phyloP scores from a whole-genome alignment of 2,888 invertebrate genomes.

The Chrysomela aeneicollis region DNA sequence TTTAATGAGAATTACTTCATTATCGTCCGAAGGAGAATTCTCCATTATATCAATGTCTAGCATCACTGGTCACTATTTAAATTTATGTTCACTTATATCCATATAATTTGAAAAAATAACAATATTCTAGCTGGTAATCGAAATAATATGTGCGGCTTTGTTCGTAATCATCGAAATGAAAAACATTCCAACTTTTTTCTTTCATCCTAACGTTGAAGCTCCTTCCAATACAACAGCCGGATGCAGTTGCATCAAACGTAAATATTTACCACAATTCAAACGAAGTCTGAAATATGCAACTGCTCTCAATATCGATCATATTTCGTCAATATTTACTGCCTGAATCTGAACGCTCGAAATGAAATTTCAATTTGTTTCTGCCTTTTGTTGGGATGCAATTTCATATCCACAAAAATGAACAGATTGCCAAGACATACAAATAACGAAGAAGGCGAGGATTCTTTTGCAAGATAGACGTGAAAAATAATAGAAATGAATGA shows the following conservation, averaged over 20 bases:
- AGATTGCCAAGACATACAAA: background rate
- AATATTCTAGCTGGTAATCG: too few relatives aligned
- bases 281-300: slow-evolving; percentile 9
- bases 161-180: too few relatives aligned
- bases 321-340: slow-evolving; percentile 2
- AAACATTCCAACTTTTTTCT: too few relatives aligned
- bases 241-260: background rate
- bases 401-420: background rate
- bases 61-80: too few relatives aligned
- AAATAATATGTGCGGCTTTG: too few relatives aligned
- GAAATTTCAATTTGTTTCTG: slow-evolving; percentile 11
- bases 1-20: too few relatives aligned
- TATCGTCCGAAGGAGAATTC: too few relatives aligned
- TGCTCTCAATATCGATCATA: slow-evolving; percentile 7
- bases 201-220: background rate
- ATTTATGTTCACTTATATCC: too few relatives aligned
- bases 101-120: too few relatives aligned
- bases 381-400: slow-evolving; percentile 6
- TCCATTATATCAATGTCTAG: too few relatives aligned
- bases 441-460: background rate
- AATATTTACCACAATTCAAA: slow-evolving; percentile 1
- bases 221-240: background rate
- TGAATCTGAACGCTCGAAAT: slow-evolving; percentile 6
- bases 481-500: too few relatives aligned
- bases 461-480: background rate